phyloP scores from a whole-genome alignment of 2,888 invertebrate genomes.

The Chrysotoxum bicinctum region DNA sequence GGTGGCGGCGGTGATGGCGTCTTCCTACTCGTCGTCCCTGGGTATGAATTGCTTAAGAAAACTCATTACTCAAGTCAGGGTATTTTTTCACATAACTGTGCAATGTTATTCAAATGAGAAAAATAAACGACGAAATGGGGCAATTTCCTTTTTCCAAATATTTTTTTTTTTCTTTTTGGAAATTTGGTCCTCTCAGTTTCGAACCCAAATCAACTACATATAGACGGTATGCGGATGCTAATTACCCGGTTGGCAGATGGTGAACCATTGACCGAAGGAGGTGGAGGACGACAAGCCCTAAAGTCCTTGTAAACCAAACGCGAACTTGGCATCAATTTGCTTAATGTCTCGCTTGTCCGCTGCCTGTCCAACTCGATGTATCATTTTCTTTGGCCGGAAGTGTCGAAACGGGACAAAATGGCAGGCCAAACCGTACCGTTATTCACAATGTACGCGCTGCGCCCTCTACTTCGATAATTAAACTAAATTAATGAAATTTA shows the following conservation, averaged over 20 bases:
- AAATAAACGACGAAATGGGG: slow-evolving; percentile 13
- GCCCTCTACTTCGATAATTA: slow-evolving; percentile 58
- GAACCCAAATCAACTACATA: slow-evolving; percentile 56
- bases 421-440: slow-evolving; percentile 6
- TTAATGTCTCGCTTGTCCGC: slow-evolving; percentile 43
- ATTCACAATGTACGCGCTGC: not conserved
- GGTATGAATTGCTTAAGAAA: slow-evolving; percentile 29
- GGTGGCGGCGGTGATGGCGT: not conserved
- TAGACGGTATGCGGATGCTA: slow-evolving; percentile 41
- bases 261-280: slow-evolving; percentile 46
- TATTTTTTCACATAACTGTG: slow-evolving; percentile 9
- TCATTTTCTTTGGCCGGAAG: slow-evolving; percentile 40
- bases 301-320: slow-evolving; percentile 44
- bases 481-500: slow-evolving; percentile 70
- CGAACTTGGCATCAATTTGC: slow-evolving; percentile 66
- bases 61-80: slow-evolving; percentile 38
- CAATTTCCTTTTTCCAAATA: slow-evolving; percentile 39
- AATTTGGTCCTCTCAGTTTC: not conserved
- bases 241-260: slow-evolving; percentile 70
- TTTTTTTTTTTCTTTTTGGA: not conserved
- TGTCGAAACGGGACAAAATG: slow-evolving; percentile 5
- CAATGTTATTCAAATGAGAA: slow-evolving; percentile 31
- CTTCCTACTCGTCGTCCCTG: not conserved
- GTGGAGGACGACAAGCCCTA: slow-evolving; percentile 3
- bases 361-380: slow-evolving; percentile 36